Evolutionary conservation across 2,888 invertebrate species (phyloP), one percentile per base, ranked within the genome.

Genomic region (Conistra vaccinii): DNA sequence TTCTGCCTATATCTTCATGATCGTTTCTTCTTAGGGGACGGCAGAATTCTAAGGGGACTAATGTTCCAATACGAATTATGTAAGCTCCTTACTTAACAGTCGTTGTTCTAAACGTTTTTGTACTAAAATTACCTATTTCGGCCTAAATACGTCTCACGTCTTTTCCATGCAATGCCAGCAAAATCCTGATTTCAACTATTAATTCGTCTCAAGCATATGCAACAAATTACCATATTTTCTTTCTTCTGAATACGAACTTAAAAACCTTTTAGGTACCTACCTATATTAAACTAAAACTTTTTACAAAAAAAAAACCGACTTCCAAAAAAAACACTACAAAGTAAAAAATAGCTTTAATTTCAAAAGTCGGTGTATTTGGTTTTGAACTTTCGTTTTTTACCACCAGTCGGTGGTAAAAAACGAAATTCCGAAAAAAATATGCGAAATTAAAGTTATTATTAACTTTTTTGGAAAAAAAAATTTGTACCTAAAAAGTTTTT

Each of bases 1-100:
- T 85, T 76, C 71, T 69, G 53, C 51, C 83, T 85, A 79, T 85
- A 75, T 85, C 83, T 82, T 79, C 83, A 72, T 77, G 76, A 69
- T 76, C 71, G 69, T 85, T 85, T 66, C 76, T 63, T 76, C 76
- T 79, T 55, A 42, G 53, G 63, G 63, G 65, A 29, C 17, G 51
- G 39, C 70, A 83, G 63, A 61, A 82, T 73, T 70, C 85, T 67
- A 53, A 65, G 57, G 69, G 85, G 79, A 76, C 70, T 73, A 63
- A 85, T 85, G 63, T 77, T 61, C 76, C 73, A 51, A 73, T 81
- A 77, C 69, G 73, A 68, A 71, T 76, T 82, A 58, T 35, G 26
- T 48, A 63, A 63, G 71, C 72, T 68, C 39, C 51, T 26, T 26
- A 48, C 63, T 84, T 65, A 35, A 62, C 51, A 53, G 26, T 67